These are phyloP conservation scores for Scalopus aquaticus DNA, from an alignment of 2,113 vertebrate genomes.

Conservation along the genomic window DNA sequence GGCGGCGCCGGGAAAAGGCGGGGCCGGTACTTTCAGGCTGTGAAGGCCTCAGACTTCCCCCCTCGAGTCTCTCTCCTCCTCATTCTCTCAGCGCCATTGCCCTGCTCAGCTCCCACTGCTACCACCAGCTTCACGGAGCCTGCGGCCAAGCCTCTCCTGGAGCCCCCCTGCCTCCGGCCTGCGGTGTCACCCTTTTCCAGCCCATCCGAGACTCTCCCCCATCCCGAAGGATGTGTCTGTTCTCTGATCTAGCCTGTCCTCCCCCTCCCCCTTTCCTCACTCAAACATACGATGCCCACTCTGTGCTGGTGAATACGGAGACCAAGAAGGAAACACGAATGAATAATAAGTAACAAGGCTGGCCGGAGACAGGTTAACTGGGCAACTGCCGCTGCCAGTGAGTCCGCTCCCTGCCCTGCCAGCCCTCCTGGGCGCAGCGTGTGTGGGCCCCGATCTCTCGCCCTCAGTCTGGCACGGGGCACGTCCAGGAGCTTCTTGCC, in stretches of 20 bases:
- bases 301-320: not conserved
- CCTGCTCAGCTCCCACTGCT: not conserved
- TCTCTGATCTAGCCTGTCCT: not conserved
- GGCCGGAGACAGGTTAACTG: not conserved
- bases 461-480: not conserved
- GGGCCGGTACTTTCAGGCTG: not conserved
- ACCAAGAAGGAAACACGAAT: too few relatives aligned
- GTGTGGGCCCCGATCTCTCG: not conserved
- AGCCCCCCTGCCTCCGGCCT: not conserved
- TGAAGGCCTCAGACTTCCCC: not conserved
- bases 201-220: not conserved
- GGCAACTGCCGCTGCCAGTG: not conserved
- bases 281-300: not conserved
- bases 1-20: not conserved
- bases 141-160: not conserved
- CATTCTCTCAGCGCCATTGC: not conserved
- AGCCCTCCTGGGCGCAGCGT: not conserved
- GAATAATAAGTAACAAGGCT: not conserved
- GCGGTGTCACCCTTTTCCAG: not conserved
- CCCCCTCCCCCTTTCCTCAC: rapidly evolving
- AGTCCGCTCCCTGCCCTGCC: not conserved
- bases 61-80: not conserved
- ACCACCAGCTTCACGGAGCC: rapidly evolving
- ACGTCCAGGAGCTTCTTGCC: not conserved
- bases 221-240: not conserved